Conservation (phyloP, 30 jellyfish, hydroid and myxozoan species). For the Cassiopea andromeda region DNA sequence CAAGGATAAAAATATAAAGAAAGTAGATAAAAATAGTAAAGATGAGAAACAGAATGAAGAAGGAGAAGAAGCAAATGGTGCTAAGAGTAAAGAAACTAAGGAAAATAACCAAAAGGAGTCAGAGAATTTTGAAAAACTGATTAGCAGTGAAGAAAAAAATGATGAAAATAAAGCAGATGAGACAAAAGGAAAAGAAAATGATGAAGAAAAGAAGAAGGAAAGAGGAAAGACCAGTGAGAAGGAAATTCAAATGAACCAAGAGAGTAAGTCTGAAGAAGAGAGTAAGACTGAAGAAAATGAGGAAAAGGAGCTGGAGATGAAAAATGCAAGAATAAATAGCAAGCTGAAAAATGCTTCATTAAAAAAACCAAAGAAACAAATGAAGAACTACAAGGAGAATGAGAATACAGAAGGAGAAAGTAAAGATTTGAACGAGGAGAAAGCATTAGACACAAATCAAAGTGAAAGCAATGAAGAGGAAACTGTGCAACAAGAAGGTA, state of each 20-base stretch:
- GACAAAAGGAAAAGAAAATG: conserved; percentile 26
- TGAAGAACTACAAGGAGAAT: conserved; percentile 3
- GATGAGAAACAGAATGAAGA: not conserved
- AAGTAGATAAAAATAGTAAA: conserved; percentile 1
- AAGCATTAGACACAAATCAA: not conserved
- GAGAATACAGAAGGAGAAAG: not conserved
- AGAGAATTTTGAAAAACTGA: not conserved
- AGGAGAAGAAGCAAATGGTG: not conserved
- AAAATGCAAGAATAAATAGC: not conserved
- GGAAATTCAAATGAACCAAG: conserved; percentile 5
- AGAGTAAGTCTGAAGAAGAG: not conserved
- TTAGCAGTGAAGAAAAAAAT: not conserved
- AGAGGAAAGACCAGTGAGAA: conserved; percentile 6
- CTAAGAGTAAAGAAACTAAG: not conserved
- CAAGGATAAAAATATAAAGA: conserved; percentile 11
- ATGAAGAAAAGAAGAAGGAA: not conserved
- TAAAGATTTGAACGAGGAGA: not conserved
- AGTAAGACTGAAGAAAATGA: conserved; percentile 16
- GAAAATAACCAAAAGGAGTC: conserved; percentile 15
- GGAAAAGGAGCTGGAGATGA: not conserved
- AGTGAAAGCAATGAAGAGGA: conserved; percentile 11
- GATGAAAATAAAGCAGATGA: not conserved
- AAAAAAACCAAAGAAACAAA: not conserved
- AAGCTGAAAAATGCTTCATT: conserved; percentile 15
- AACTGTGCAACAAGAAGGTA: conserved; percentile 7